Evolutionary conservation across 1,140 invertebrate species (phyloP), one percentile per base, ranked within the genome.

Genomic region (Carposina sasakii): DNA sequence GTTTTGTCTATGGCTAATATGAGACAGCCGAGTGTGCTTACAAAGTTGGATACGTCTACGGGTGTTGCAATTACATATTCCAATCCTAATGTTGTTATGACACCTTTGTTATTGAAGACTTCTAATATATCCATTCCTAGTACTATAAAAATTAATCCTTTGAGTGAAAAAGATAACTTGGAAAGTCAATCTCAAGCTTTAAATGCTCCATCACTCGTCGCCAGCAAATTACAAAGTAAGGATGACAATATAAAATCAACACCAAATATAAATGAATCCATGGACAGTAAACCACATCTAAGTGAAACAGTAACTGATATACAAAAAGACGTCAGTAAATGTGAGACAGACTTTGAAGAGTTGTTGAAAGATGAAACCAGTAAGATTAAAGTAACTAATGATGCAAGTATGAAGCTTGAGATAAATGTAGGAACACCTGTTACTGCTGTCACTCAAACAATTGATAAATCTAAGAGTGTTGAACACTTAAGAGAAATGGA

Each of bases 271-370:
- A n/a, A n/a, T n/a, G n/a, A n/a, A n/a, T n/a, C n/a, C n/a, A n/a
- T n/a, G n/a, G n/a, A n/a, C n/a, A n/a, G n/a, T n/a, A n/a, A n/a
- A n/a, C n/a, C n/a, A n/a, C n/a, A n/a, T n/a, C n/a, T n/a, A n/a
- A n/a, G n/a, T n/a, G n/a, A n/a, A n/a, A n/a, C n/a, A n/a, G n/a
- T n/a, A n/a, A n/a, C n/a, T n/a, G 46, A 56, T 15, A 49, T 42
- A 45, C 36, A 44, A 26, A 60, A 52, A 46, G 30, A 53, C 28
- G 16, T 34, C 23, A 12, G 12, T 10, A 86, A 85, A 68, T 78
- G 81, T 72, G 83, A 79, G 55, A 86, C 83, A 31, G 85, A 86
- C 62, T 86, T 85, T 63, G 85, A 86, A 59, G 85, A 86, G 61
- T 60, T 86, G 16, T 57, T 86, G 21, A 86, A 85, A 70, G 81